These are phyloP conservation scores for Blastobasis adustella DNA, from an alignment of 2,888 invertebrate species.

Conservation along the genomic window DNA sequence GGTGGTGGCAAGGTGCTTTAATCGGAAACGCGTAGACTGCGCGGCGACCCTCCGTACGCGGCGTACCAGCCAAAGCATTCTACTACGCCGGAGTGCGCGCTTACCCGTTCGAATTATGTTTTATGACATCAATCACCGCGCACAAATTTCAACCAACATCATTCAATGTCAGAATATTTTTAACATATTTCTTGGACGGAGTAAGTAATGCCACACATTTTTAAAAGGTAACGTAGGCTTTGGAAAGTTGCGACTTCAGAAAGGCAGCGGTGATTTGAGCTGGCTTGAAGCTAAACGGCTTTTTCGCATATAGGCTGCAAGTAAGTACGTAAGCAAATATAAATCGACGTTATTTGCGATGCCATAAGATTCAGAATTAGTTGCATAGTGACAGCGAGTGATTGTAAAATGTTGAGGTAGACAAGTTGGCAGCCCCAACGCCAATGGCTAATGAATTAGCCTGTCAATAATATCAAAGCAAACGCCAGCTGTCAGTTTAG, in stretches of 20 bases:
- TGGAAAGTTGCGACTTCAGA: too few species aligned
- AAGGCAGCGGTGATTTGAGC: too few species aligned
- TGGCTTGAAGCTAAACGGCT: too few species aligned
- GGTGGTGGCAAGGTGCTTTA: slow-evolving; percentile 54
- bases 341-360: too few species aligned
- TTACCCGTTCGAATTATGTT: slow-evolving; percentile 1
- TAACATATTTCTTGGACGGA: background rate
- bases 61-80: slow-evolving; percentile 8
- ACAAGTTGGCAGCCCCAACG: slow-evolving; percentile 23
- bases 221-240: too few species aligned
- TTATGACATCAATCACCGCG: slow-evolving; percentile 2
- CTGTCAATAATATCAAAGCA: slow-evolving; percentile 59
- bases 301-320: too few species aligned
- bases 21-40: slow-evolving; percentile 48
- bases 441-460: slow-evolving; percentile 51
- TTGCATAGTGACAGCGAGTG: too few species aligned
- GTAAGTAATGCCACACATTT: too few species aligned
- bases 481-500: slow-evolving; percentile 56
- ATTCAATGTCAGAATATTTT: slow-evolving; percentile 7
- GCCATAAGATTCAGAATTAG: too few species aligned
- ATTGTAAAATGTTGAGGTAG: too few species aligned
- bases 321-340: too few species aligned
- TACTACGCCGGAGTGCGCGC: background rate
- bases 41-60: slow-evolving; percentile 7
- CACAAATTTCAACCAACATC: background rate